Conservation (phyloP, 2,888 invertebrate species). For the Orchesella flavescens region DNA sequence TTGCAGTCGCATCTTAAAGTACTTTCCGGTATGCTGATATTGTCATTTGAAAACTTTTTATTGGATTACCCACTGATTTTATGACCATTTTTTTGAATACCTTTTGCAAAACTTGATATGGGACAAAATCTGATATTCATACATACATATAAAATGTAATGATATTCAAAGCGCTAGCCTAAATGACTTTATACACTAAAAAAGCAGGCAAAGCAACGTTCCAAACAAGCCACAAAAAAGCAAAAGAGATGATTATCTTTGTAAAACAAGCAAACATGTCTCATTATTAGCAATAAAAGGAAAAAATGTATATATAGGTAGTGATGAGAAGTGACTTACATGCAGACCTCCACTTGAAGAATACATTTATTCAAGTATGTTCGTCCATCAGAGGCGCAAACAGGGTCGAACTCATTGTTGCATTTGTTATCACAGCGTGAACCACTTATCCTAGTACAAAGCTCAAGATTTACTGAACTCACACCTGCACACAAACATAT, state of each 20-base stretch:
- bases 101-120: no score
- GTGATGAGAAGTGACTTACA: conserved; percentile 75
- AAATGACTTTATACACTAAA: background rate
- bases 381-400: conserved; percentile 90
- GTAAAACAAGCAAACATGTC: conserved; percentile 29
- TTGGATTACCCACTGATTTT: background rate
- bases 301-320: background rate
- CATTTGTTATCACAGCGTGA: conserved; percentile 84
- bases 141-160: no score
- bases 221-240: conserved; percentile 22
- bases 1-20: background rate
- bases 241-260: conserved; percentile 13
- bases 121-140: no score
- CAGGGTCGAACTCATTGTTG: conserved; percentile 87
- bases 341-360: conserved; percentile 84
- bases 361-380: conserved; percentile 88
- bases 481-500: conserved; percentile 69
- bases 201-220: conserved; percentile 24
- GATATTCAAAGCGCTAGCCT: no score
- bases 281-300: conserved; percentile 5
- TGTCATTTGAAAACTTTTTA: background rate
- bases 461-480: conserved; percentile 73
- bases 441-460: conserved; percentile 81
- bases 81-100: background rate
- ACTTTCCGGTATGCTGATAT: conserved; percentile 1